A percentile compares a stretch with the other conserved stretches of the same genome.
Conservation (phyloP, 1,140 invertebrate genomes). For the Phymastichus coffea region DNA sequence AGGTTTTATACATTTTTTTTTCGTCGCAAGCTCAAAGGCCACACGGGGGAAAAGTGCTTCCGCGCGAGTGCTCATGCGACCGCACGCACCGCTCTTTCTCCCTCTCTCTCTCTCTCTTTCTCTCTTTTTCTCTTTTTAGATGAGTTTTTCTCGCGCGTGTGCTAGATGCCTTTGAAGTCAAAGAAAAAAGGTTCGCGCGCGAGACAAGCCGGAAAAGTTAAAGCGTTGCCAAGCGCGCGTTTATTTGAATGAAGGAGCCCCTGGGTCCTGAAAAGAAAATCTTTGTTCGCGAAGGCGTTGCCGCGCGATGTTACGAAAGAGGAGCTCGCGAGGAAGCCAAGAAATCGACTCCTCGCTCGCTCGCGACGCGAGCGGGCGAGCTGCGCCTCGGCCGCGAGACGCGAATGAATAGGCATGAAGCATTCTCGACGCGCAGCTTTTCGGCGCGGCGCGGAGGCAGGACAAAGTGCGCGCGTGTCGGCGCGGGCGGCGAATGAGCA, state of each 20-base stretch:
- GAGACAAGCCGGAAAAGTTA: conserved; percentile 25
- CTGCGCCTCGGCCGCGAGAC: no score
- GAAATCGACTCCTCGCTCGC: neutral
- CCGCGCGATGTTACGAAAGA: neutral
- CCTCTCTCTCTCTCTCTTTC: conserved; percentile 6
- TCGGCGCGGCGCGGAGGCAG: no score
- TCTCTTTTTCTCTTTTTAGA: neutral
- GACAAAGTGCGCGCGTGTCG: neutral
- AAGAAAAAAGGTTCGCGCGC: no score
- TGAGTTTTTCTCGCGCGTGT: conserved; percentile 10
- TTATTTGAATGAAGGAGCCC: conserved; percentile 15
- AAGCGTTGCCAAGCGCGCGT: neutral
- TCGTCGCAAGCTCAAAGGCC: no score
- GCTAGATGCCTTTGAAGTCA: conserved; percentile 15
- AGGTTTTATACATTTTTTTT: no score
- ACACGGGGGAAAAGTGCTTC: no score
- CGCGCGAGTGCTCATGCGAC: conserved; percentile 23
- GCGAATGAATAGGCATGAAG: no score
- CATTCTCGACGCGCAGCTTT: no score
- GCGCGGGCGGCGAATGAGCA: conserved; percentile 29
- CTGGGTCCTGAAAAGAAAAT: neutral
- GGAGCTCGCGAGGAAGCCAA: neutral
- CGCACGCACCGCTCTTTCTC: neutral
- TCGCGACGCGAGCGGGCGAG: conserved; percentile 28
- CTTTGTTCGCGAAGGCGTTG: neutral